Evolutionary conservation across 2,888 invertebrate species (phyloP).

Genomic region (Polylopha cassiicola): DNA sequence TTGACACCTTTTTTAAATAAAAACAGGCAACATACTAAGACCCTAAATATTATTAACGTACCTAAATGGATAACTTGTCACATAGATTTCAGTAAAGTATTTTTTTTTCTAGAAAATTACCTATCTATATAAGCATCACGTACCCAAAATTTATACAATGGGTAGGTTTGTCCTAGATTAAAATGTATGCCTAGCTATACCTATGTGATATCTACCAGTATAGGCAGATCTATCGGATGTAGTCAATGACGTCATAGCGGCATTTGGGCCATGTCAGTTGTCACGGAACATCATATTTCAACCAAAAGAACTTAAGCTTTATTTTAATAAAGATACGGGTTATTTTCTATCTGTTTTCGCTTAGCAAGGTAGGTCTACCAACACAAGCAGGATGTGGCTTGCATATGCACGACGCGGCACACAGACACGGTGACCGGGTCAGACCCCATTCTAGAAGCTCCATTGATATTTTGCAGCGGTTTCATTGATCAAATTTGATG

Average conservation of each 20-base stretch:
- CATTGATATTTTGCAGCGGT: constrained; percentile 70
- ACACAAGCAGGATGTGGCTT: constrained; percentile 32
- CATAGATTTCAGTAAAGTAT: no score
- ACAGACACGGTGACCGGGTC: constrained; percentile 61
- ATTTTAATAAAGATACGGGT: neutral
- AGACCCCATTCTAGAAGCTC: constrained; percentile 62
- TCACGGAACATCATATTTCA: constrained; percentile 1
- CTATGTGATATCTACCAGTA: constrained; percentile 4
- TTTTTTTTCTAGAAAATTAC: no score
- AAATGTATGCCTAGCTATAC: neutral
- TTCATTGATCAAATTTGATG: constrained; percentile 59
- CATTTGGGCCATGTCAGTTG: constrained; percentile 22
- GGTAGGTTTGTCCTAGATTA: no score
- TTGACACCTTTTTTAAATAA: no score
- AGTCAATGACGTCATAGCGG: constrained; percentile 18
- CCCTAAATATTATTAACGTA: no score
- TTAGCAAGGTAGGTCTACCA: constrained; percentile 16
- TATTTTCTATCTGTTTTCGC: neutral
- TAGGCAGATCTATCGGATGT: constrained; percentile 7
- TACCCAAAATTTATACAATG: no score
- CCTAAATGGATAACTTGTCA: no score
- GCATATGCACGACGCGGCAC: constrained; percentile 37
- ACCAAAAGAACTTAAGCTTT: neutral
- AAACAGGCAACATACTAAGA: no score
- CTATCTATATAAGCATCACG: no score